These are phyloP conservation scores for Pterostichus madidus DNA, from an alignment of 2,888 invertebrate species.

Conservation along the genomic window DNA sequence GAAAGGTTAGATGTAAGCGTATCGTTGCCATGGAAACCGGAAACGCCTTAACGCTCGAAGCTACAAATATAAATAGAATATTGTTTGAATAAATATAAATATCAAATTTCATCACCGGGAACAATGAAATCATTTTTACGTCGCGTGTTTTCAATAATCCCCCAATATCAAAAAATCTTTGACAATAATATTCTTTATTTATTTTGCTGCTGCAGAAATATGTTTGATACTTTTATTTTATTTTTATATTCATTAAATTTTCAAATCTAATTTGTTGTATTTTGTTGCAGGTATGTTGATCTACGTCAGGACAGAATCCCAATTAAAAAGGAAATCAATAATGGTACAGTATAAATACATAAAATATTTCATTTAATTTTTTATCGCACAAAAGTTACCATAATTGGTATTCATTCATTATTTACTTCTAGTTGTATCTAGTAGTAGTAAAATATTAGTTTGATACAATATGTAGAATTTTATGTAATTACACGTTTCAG, in stretches of 20 bases:
- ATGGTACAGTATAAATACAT: neutral
- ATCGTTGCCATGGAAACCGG: neutral
- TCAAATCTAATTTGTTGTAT: slow-evolving; percentile 3
- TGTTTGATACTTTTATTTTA: neutral
- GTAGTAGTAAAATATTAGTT: too few relatives aligned
- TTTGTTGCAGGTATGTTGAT: slow-evolving; percentile 46
- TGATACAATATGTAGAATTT: too few relatives aligned
- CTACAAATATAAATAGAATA: slow-evolving; percentile 10
- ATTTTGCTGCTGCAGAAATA: neutral
- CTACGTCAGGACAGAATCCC: neutral
- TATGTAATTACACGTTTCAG: too few relatives aligned
- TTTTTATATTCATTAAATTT: neutral
- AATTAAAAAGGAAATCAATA: neutral
- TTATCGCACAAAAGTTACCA: neutral
- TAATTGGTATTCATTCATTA: too few relatives aligned
- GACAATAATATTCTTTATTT: slow-evolving; percentile 1
- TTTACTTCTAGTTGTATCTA: too few relatives aligned
- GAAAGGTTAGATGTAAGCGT: neutral
- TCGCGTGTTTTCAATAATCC: neutral
- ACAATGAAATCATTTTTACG: slow-evolving; percentile 23
- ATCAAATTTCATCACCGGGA: slow-evolving; percentile 22
- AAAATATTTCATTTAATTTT: neutral
- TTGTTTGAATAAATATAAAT: slow-evolving; percentile 25
- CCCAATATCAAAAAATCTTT: too few relatives aligned
- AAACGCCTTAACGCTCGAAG: neutral